A percentile compares a stretch with the other conserved stretches of the same genome.
Conservation (phyloP, 2,797 vertebrate species). For the Megalops cyprinoides region DNA sequence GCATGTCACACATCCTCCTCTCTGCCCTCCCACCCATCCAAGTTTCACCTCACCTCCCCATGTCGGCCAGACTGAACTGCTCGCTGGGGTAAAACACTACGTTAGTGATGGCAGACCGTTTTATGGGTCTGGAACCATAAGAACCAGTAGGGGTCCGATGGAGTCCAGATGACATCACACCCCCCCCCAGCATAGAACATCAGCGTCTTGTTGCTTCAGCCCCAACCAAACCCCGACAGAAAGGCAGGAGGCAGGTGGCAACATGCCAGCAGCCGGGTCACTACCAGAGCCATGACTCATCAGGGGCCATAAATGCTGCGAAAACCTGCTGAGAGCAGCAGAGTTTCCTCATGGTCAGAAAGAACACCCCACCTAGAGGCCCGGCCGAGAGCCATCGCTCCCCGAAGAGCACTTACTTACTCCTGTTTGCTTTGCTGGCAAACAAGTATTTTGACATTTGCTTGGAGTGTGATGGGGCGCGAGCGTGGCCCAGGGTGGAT, state of each 20-base stretch:
- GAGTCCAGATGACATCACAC: constrained; percentile 15
- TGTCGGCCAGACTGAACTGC: neutral
- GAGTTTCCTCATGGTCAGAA: neutral
- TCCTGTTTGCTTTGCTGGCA: constrained; percentile 49
- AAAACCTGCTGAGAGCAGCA: constrained; percentile 7
- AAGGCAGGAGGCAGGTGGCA: neutral
- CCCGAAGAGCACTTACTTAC: constrained; percentile 49
- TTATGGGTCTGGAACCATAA: neutral
- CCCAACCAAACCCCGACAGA: neutral
- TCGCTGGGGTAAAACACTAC: neutral
- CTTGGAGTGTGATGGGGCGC: constrained; percentile 62
- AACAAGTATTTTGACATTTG: constrained; percentile 68
- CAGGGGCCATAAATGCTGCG: constrained; percentile 6
- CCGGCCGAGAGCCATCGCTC: constrained; percentile 13
- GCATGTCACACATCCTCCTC: neutral
- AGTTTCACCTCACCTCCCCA: neutral
- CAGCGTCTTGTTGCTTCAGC: too few species aligned
- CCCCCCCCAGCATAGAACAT: neutral
- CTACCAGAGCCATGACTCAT: neutral
- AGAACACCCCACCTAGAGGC: constrained; percentile 17
- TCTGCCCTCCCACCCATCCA: neutral
- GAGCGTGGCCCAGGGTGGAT: constrained; percentile 70
- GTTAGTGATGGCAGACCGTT: neutral
- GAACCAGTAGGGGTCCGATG: neutral
- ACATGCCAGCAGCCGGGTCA: neutral